Conservation (phyloP, 2,888 invertebrate species). For the Drosophila rubida region DNA sequence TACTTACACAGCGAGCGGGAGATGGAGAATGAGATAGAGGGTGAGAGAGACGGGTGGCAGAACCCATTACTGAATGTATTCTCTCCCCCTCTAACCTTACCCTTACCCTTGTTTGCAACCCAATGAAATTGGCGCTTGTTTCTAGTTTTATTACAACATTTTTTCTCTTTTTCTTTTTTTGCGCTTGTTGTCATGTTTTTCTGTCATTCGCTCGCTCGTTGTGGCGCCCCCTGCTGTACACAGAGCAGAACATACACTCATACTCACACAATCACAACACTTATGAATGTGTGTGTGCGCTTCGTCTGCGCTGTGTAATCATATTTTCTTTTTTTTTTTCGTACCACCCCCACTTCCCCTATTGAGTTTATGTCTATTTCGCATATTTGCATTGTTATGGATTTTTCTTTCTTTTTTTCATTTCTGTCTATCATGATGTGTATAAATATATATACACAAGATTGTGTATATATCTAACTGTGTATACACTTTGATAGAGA, state of each 20-base stretch:
- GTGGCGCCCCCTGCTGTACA: slow-evolving; percentile 70
- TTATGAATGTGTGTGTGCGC: slow-evolving; percentile 13
- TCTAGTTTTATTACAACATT: slow-evolving; percentile 73
- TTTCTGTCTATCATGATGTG: slow-evolving; percentile 33
- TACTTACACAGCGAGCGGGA: slow-evolving; percentile 29
- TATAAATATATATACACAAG: neutral
- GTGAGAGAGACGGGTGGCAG: neutral
- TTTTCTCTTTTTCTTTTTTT: slow-evolving; percentile 32
- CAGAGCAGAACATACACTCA: slow-evolving; percentile 21
- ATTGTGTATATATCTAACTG: neutral
- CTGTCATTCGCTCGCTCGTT: slow-evolving; percentile 55
- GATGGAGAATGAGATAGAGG: slow-evolving; percentile 17
- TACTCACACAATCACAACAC: slow-evolving; percentile 26
- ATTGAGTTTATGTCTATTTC: slow-evolving; percentile 54
- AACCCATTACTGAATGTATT: slow-evolving; percentile 6
- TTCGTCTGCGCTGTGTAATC: slow-evolving; percentile 55
- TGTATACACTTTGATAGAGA: neutral
- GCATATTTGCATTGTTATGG: slow-evolving; percentile 70
- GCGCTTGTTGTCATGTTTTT: slow-evolving; percentile 74
- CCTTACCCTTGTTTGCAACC: slow-evolving; percentile 33
- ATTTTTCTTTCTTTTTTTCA: slow-evolving; percentile 41
- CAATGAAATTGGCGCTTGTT: slow-evolving; percentile 76
- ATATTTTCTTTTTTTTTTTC: slow-evolving; percentile 38
- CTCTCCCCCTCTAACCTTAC: slow-evolving; percentile 16
- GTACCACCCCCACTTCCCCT: slow-evolving; percentile 25